Base-by-base conservation (phyloP, 2,888 invertebrate species). In the Meloe dianella region DNA sequence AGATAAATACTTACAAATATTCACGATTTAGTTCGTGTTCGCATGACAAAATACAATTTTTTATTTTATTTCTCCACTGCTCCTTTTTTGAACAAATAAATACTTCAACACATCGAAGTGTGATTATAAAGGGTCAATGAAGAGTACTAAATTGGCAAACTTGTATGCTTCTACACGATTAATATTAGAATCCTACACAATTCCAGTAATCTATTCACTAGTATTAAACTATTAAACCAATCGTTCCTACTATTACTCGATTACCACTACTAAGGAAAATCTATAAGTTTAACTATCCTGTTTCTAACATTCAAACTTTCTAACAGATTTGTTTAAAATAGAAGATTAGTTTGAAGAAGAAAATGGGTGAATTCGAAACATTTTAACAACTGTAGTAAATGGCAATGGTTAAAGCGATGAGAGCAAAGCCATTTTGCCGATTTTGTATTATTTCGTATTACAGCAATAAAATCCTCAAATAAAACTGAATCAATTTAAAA, bases 201-300 rank as follows among this genome's bases (percentile, higher is more conserved):
- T 12, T 51, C 51, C 75, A 68, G 75, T 79, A 79, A 80, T 80
- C 80, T 79, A 79, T 79, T 77, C 77, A 17, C n/a, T 73, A 75
- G 78, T 77, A 77, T 79, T 79, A 78, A 80, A 80, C 80, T 79
- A 78, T 80, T 79, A 79, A 78, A 77, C 73, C 74, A 74, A 77
- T 75, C 65, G 73, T 69, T 68, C 66, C 69, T 68, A 57, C 69
- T 70, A 68, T 71, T 69, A 69, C 68, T 67, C 51, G 22, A 22
- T 22, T 47, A 20, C 51, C 20, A 41, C n/a, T 41, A n/a, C 12
- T 5, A 41, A 17, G 4, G 41, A 14, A 38, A 38, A 38, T 38
- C 14, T n/a, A 38, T 38, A 38, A 38, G 38, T 10, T 20, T 38
- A n/a, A 38, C 38, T 38, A 38, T 38, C 32, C 17, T 38, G 38